Conservation (phyloP, 2,888 invertebrate genomes). For the Malacosoma neustria region DNA sequence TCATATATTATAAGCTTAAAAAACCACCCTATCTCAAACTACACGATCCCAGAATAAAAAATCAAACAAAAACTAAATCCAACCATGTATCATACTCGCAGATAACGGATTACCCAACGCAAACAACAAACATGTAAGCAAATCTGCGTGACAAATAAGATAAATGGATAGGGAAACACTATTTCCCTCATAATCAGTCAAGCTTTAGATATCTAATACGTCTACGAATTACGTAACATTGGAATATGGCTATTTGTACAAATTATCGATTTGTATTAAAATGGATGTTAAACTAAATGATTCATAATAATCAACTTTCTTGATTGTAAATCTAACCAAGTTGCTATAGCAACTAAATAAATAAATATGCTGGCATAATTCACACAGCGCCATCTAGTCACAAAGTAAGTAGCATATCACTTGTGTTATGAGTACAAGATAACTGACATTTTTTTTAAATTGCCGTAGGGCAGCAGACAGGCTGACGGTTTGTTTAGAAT, state of each 20-base stretch:
- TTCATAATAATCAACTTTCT: no score
- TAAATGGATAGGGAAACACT: slow-evolving; percentile 9
- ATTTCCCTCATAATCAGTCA: background rate
- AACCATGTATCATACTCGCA: slow-evolving; percentile 24
- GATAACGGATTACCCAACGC: slow-evolving; percentile 14
- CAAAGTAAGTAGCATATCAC: no score
- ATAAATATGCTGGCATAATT: no score
- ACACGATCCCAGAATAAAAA: background rate
- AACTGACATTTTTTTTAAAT: no score
- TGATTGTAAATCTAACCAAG: no score
- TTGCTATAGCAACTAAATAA: no score
- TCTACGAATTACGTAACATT: background rate
- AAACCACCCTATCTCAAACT: background rate
- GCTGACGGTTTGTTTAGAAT: no score
- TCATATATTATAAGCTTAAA: no score
- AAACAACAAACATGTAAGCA: slow-evolving; percentile 25
- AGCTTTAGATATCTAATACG: background rate
- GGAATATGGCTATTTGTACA: background rate
- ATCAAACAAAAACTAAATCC: slow-evolving; percentile 18
- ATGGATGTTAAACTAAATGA: no score
- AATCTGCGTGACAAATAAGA: slow-evolving; percentile 33
- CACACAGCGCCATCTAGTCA: no score
- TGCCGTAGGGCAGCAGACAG: no score
- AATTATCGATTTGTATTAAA: background rate
- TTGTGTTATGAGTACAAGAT: no score